These are phyloP conservation scores for Phenganax marumi DNA, from an alignment of 92 coral and sea anemone species.

Conservation along the genomic window DNA sequence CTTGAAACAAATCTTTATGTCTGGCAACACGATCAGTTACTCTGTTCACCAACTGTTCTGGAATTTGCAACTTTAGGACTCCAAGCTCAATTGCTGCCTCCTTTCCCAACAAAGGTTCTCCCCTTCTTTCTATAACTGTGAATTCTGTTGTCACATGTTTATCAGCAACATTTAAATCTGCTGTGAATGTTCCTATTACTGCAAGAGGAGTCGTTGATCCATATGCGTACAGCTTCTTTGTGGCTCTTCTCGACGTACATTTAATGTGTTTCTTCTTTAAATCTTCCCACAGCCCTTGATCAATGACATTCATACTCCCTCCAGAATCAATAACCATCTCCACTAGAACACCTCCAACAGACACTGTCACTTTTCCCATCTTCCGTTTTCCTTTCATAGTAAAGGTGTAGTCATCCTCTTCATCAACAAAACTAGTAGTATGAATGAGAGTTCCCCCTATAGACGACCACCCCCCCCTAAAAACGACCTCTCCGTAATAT, in stretches of 20 bases:
- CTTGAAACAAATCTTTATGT: constrained; percentile 10
- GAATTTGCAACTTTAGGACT: background rate
- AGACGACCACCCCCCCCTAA: too few species aligned
- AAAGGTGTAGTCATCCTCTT: constrained; percentile 34
- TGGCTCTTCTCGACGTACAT: constrained; percentile 14
- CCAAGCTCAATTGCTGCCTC: constrained; percentile 18
- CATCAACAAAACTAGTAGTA: constrained; percentile 21
- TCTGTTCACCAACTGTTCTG: too few species aligned
- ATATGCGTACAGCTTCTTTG: constrained; percentile 38
- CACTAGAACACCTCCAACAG: background rate
- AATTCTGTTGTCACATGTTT: too few species aligned
- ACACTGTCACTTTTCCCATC: constrained; percentile 14
- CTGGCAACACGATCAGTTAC: background rate
- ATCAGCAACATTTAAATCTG: background rate
- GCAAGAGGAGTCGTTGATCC: constrained; percentile 13
- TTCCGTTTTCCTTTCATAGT: background rate
- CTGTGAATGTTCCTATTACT: constrained; percentile 20
- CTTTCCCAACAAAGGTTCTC: constrained; percentile 41
- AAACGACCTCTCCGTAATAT: too few species aligned
- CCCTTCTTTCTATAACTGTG: background rate
- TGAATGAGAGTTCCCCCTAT: too few species aligned
- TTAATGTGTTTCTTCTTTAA: constrained; percentile 38
- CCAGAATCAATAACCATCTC: too few species aligned
- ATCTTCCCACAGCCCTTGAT: background rate
- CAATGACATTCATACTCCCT: too few species aligned